Evolutionary conservation across 2,797 vertebrate genomes (phyloP).

Genomic region (Bothrops alternatus): DNA sequence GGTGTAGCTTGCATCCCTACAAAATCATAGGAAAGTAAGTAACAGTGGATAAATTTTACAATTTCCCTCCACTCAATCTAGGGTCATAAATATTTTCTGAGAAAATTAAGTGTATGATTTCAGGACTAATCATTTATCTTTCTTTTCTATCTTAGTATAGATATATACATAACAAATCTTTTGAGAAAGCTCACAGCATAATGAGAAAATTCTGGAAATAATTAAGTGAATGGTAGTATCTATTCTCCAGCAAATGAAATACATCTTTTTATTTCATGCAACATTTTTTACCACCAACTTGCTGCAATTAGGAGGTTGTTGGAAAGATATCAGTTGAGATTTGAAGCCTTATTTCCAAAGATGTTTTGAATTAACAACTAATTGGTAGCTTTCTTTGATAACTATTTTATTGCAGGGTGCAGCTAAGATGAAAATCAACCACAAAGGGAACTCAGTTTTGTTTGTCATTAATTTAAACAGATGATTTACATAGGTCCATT

Average conservation of each 20-base stretch:
- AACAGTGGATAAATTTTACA: not conserved
- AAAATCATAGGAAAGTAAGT: not conserved
- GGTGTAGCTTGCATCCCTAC: not conserved
- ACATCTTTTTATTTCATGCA: conserved; percentile 71
- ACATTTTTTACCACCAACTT: conserved; percentile 69
- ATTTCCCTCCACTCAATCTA: not conserved
- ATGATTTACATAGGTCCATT: conserved; percentile 58
- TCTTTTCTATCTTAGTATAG: conserved; percentile 26
- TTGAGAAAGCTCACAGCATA: conserved; percentile 47
- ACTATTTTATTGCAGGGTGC: conserved; percentile 70
- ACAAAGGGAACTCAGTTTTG: conserved; percentile 63
- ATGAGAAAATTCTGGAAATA: conserved; percentile 58
- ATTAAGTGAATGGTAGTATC: conserved; percentile 62
- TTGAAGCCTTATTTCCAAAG: conserved; percentile 66
- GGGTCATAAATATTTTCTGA: not conserved
- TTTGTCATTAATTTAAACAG: conserved; percentile 70
- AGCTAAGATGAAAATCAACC: conserved; percentile 69
- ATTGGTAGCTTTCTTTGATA: conserved; percentile 77
- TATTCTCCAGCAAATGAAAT: conserved; percentile 63
- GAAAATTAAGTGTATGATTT: not conserved
- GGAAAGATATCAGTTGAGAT: conserved; percentile 71
- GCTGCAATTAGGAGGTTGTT: conserved; percentile 72
- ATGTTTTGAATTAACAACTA: conserved; percentile 77
- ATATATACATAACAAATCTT: conserved; percentile 45
- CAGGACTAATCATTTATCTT: conserved; percentile 4